Evolutionary conservation across 2,888 invertebrate genomes (phyloP), one percentile per base, ranked within the genome.

Genomic region (Xylota sylvarum): DNA sequence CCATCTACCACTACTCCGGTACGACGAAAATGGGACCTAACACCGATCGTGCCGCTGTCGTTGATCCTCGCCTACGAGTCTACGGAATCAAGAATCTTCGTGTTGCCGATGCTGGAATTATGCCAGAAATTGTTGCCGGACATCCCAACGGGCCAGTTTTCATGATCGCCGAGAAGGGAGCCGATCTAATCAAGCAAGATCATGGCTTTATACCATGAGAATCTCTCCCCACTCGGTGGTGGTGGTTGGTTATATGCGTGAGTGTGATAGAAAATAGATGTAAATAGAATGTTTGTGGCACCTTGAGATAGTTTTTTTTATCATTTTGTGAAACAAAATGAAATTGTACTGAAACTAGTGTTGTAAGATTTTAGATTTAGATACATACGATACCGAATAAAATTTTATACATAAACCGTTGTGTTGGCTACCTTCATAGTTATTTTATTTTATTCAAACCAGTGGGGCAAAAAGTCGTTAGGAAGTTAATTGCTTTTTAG

Each of bases 1-100:
- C 95, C 74, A 93, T 95, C 89, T 95, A 95, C 88, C 95, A 95
- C 88, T 95, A 95, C 40, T 92, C 93, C 27, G 94, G 95, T 0
- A 95, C 95, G 0, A 93, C 94, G 85, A 95, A 95, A 88, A 96
- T 96, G 96, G 95, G 95, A 0, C 94, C 95, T 0, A 89, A 89
- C 27, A 91, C 90, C 0, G 95, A 95, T 90, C 93, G 94, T 0
- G 91, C 92, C 0, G 95, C 95, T 0, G 95, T 96, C 0, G 95
- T 96, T 0, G 95, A 95, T 90, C 94, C 95, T 4, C 93, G 94
- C 74, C 89, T 94, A 9, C 90, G 93, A 27, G 94, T 94, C 0
- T 90, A 94, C 82, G 94, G 94, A 27, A 90, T 94, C 32, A 89
- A 90, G 19, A 91, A 92, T 67, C 89, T 94, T 5, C 92, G 94